Evolutionary conservation across 2,888 invertebrate species (phyloP).

Genomic region (Germaria angustata): DNA sequence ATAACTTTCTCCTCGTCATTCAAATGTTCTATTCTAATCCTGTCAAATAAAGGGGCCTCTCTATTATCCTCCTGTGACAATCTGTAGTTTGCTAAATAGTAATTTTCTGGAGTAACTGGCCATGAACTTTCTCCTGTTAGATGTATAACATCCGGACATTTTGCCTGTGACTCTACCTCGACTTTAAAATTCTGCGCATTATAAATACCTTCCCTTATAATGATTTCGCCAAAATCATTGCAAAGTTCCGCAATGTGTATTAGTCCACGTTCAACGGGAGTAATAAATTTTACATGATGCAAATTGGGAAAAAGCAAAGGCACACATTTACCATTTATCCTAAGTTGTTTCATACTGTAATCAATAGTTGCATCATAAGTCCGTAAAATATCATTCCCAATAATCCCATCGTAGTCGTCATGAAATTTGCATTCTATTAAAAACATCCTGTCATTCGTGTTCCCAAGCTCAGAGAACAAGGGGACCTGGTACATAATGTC

Average conservation of each 20-base stretch:
- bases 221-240: background rate
- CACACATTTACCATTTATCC: background rate
- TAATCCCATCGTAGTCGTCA: slow-evolving; percentile 20
- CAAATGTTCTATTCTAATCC: background rate
- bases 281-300: background rate
- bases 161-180: background rate
- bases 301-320: slow-evolving; percentile 10
- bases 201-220: slow-evolving; percentile 1
- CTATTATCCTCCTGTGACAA: too few species aligned
- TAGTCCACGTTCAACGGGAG: background rate
- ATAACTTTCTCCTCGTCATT: background rate
- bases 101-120: slow-evolving; percentile 21
- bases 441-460: background rate
- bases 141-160: background rate
- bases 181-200: slow-evolving; percentile 5
- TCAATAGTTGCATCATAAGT: background rate
- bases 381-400: slow-evolving; percentile 3
- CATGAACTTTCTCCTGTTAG: background rate
- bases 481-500: too few species aligned
- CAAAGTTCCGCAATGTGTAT: background rate
- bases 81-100: background rate
- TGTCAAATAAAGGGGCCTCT: too few species aligned
- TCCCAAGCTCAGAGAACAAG: slow-evolving; percentile 18
- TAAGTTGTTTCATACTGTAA: background rate
- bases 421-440: too few species aligned